Conservation (phyloP, 1,140 invertebrate genomes). For the Eufriesea mexicana region DNA sequence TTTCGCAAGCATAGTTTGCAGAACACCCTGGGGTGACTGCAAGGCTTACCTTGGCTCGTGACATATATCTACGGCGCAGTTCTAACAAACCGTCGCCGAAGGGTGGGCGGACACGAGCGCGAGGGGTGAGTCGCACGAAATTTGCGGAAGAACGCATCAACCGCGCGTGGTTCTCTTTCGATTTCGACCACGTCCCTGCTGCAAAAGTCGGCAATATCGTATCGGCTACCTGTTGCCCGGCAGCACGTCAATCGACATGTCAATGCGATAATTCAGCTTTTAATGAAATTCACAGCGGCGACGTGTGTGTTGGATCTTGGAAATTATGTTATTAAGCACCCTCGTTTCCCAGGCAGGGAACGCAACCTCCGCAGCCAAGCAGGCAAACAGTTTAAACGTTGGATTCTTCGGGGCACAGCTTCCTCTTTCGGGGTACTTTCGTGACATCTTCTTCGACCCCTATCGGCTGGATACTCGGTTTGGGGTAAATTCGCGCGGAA, state of each 20-base stretch:
- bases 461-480: too few species aligned
- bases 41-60: constrained; percentile 70
- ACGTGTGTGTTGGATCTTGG: not conserved
- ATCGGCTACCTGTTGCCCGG: constrained; percentile 61
- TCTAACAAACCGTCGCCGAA: constrained; percentile 42
- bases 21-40: constrained; percentile 72
- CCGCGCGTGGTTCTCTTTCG: constrained; percentile 28
- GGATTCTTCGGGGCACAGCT: too few species aligned
- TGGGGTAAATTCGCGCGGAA: too few species aligned
- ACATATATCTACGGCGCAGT: constrained; percentile 65
- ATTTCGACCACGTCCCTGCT: constrained; percentile 32
- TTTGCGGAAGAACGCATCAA: constrained; percentile 36
- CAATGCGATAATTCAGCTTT: constrained; percentile 27
- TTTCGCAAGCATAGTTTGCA: constrained; percentile 79
- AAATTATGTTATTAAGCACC: not conserved
- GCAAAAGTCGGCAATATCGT: constrained; percentile 43
- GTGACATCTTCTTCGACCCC: too few species aligned
- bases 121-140: constrained; percentile 39
- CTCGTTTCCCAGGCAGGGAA: not conserved
- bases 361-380: too few species aligned
- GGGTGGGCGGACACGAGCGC: not conserved
- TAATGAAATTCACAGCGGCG: constrained; percentile 9
- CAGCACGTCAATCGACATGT: constrained; percentile 48
- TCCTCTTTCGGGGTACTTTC: too few species aligned
- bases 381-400: too few species aligned